phyloP scores from a whole-genome alignment of 2,888 invertebrate species.

The Scaptomyza cyrtandrae region DNA sequence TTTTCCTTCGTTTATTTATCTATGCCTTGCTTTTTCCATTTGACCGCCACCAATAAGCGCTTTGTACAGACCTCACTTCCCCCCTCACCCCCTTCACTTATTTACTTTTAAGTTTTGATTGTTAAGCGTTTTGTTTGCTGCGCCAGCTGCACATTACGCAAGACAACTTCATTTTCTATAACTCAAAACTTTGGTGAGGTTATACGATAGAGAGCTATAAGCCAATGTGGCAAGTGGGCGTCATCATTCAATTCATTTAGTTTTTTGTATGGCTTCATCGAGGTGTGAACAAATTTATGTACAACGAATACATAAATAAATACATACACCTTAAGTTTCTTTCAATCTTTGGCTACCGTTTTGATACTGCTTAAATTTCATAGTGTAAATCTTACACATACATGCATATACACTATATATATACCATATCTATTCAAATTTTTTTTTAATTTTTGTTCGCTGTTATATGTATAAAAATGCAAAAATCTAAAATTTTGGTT shows the following conservation, averaged over 20 bases:
- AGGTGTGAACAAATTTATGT: conserved; percentile 76
- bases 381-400: conserved; percentile 42
- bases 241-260: conserved; percentile 65
- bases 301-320: conserved; percentile 19
- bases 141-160: conserved; percentile 76
- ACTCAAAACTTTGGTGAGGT: conserved; percentile 43
- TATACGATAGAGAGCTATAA: conserved; percentile 51
- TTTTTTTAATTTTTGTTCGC: conserved; percentile 25
- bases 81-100: neutral
- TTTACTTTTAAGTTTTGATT: conserved; percentile 13
- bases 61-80: conserved; percentile 13
- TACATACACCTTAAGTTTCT: conserved; percentile 1
- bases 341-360: conserved; percentile 20
- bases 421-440: conserved; percentile 7
- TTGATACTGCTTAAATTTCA: conserved; percentile 44
- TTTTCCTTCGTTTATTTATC: neutral
- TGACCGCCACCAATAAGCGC: conserved; percentile 53
- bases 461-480: conserved; percentile 52
- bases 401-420: neutral
- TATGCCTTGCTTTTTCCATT: conserved; percentile 43
- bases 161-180: conserved; percentile 75
- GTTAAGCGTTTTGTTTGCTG: conserved; percentile 50
- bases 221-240: conserved; percentile 67
- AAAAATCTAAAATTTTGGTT: conserved; percentile 59
- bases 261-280: conserved; percentile 52